These are phyloP conservation scores for Lota lota DNA, from an alignment of 2,113 vertebrate species.

Conservation along the genomic window DNA sequence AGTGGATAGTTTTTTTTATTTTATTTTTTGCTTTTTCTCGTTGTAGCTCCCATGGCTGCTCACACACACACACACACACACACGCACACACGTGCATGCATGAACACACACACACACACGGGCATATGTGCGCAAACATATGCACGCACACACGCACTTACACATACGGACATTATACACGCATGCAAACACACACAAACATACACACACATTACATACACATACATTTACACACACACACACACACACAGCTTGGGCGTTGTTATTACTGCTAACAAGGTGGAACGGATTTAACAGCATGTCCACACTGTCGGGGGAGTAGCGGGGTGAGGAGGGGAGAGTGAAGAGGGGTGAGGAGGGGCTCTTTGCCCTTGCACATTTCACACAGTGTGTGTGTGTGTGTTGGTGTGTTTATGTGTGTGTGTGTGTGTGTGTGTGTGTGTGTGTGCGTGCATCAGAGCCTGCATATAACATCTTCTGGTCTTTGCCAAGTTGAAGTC, in stretches of 20 bases:
- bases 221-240: background rate
- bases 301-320: slow-evolving; percentile 27
- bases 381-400: background rate
- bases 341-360: background rate
- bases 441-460: background rate
- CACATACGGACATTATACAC: background rate
- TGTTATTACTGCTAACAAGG: slow-evolving; percentile 46
- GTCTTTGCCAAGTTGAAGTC: too few species aligned
- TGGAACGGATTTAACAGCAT: slow-evolving; percentile 42
- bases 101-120: too few species aligned
- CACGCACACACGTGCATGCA: too few species aligned
- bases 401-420: background rate
- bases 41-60: background rate
- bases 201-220: background rate
- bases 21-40: slow-evolving; percentile 21
- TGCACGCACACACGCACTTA: slow-evolving; percentile 9
- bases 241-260: slow-evolving; percentile 16
- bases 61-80: too few species aligned
- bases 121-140: background rate
- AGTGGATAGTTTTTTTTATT: slow-evolving; percentile 7
- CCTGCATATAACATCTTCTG: too few species aligned
- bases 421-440: background rate
- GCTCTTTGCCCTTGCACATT: slow-evolving; percentile 28
- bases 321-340: too few species aligned
- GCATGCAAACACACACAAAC: background rate